phyloP scores from a whole-genome alignment of 2,113 vertebrate genomes.

The Xiphophorus hellerii region DNA sequence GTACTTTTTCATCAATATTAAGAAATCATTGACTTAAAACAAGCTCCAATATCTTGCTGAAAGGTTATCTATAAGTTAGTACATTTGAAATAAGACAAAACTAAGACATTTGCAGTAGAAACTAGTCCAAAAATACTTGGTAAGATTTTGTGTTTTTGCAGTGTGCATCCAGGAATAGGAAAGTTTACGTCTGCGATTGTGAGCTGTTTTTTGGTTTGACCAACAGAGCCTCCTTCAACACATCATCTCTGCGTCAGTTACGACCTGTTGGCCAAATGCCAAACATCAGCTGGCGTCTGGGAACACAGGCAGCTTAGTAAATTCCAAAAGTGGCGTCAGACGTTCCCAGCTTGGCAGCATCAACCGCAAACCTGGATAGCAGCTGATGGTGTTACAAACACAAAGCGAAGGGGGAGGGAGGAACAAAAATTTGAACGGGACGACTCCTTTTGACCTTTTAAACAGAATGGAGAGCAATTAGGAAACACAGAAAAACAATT shows the following conservation, averaged over 20 bases:
- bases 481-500: neutral
- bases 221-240: conserved; percentile 30
- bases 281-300: conserved; percentile 46
- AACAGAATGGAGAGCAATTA: conserved; percentile 29
- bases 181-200: neutral
- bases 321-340: conserved; percentile 60
- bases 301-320: conserved; percentile 56
- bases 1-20: no score
- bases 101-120: no score
- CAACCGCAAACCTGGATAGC: conserved; percentile 51
- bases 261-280: conserved; percentile 40
- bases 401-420: conserved; percentile 6
- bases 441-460: conserved; percentile 44
- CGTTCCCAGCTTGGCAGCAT: conserved; percentile 53
- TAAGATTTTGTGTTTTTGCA: no score
- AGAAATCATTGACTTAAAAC: no score
- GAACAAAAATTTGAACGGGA: conserved; percentile 44
- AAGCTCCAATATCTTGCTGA: no score
- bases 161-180: neutral
- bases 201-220: conserved; percentile 32
- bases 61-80: no score
- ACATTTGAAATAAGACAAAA: no score
- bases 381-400: conserved; percentile 49
- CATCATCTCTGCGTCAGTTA: conserved; percentile 16
- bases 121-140: no score